A percentile compares a stretch with the other conserved stretches of the same genome.
phyloP scores from a whole-genome alignment of 2,797 vertebrate species.

The Ciconia nigra region DNA sequence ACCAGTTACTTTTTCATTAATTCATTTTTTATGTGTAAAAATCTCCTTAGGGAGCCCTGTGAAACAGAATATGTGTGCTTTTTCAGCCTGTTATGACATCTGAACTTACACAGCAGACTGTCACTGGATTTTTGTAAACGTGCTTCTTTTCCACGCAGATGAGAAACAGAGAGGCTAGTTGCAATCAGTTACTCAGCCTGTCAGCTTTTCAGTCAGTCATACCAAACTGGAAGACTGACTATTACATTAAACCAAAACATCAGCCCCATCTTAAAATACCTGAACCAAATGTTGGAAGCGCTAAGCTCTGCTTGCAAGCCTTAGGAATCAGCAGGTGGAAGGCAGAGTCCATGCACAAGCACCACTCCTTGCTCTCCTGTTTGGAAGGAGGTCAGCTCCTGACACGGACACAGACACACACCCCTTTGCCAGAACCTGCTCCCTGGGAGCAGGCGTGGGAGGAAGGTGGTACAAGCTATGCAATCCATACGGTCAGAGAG shows the following conservation, averaged over 20 bases:
- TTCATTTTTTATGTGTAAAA: background rate
- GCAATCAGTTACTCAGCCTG: background rate
- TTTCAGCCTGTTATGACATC: background rate
- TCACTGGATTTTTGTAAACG: background rate
- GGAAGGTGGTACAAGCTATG: background rate
- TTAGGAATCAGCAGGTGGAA: background rate
- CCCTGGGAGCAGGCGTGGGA: background rate
- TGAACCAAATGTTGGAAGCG: background rate
- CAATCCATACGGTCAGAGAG: background rate
- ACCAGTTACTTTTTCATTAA: background rate
- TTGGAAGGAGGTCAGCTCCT: background rate
- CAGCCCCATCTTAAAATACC: background rate
- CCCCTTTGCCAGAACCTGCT: background rate
- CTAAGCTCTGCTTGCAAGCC: background rate
- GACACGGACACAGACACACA: too few species aligned
- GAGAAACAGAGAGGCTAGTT: background rate
- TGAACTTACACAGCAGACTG: background rate
- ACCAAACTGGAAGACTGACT: background rate
- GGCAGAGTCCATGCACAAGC: fast-evolving
- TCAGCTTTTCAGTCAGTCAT: background rate
- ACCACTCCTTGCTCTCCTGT: background rate
- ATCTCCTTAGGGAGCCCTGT: background rate
- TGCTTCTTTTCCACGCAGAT: background rate
- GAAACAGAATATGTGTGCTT: background rate
- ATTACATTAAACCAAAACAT: background rate